Evolutionary conservation across 1,140 invertebrate species (phyloP), one percentile per base, ranked within the genome.

Genomic region (Saccostrea glomerata): DNA sequence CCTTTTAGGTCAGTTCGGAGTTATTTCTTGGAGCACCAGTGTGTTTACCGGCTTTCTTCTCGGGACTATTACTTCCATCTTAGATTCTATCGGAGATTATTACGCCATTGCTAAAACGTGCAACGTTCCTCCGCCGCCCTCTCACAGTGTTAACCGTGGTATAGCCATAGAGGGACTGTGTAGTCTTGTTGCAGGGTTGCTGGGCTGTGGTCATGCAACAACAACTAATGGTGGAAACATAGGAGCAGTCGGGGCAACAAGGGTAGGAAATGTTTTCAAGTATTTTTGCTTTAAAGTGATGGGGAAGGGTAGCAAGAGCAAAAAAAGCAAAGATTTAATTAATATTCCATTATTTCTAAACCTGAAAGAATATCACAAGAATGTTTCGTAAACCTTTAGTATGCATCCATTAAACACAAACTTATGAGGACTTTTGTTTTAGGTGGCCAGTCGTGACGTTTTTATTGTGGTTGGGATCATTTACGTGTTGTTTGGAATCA

Each of bases 151-250:
- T 15, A 92, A 92, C 63, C 36, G 92, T 13, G 92, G 92, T 9
- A 97, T 98, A 54, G 97, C 96, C 13, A 97, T 97, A 0, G 98
- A 98, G 95, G 98, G 98, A 0, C 90, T 98, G 15, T 97, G 97
- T 9, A 97, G 97, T 0, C 94, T 98, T 9, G 93, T 98, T 11
- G 97, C 97, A 0, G 98, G 97, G 0, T 94, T 98, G 0, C 97
- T 97, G 96, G 97, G 97, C 12, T 97, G 93, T 96, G 91, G 97
- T 17, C 98, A 98, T 92, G 97, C 97, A 7, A 97, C 97, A 11
- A 98, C 98, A 90, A 98, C 97, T 0, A 98, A 97, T 91, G 93
- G 93, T 54, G 97, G 98, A 95, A 98, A 98, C 93, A 97, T 98
- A 70, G 97, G 97, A 2, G 97, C 97, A 13, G 98, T 98, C 89